A percentile compares a stretch with the other conserved stretches of the same genome.
Conservation (phyloP, 1,140 invertebrate species). For the Phortica variegata region DNA sequence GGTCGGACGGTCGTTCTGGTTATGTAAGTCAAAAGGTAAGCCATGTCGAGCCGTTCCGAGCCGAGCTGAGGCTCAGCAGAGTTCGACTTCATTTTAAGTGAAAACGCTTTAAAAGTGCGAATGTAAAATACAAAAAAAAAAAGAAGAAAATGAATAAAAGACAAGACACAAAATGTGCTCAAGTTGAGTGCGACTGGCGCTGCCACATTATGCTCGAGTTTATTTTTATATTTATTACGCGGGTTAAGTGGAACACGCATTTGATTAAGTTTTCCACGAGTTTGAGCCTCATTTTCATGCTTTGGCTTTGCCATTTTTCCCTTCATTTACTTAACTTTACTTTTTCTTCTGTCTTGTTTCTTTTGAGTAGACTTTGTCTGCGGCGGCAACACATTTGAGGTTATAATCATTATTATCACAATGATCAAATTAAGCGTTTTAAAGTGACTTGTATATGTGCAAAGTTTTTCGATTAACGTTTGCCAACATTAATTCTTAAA, state of each 20-base stretch:
- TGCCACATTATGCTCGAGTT: conserved; percentile 28
- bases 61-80: conserved; percentile 41
- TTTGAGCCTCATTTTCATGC: too few relatives aligned
- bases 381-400: too few relatives aligned
- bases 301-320: too few relatives aligned
- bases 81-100: conserved; percentile 51
- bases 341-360: too few relatives aligned
- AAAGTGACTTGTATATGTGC: conserved; percentile 52
- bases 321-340: too few relatives aligned
- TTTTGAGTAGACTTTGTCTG: too few relatives aligned
- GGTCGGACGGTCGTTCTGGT: not conserved
- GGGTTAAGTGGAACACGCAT: conserved; percentile 17
- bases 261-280: conserved; percentile 7
- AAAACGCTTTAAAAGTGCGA: too few relatives aligned
- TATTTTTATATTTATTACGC: conserved; percentile 49
- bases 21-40: conserved; percentile 8
- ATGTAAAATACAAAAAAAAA: not conserved
- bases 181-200: conserved; percentile 11
- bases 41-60: conserved; percentile 38
- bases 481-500: too few relatives aligned
- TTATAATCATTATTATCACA: conserved; percentile 12
- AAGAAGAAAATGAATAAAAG: conserved; percentile 15
- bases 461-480: conserved; percentile 55
- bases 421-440: conserved; percentile 55
- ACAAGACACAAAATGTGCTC: conserved; percentile 11